Conservation (phyloP, 35 echinoderm and acorn worm species). For the Holothuria glaberrima region DNA sequence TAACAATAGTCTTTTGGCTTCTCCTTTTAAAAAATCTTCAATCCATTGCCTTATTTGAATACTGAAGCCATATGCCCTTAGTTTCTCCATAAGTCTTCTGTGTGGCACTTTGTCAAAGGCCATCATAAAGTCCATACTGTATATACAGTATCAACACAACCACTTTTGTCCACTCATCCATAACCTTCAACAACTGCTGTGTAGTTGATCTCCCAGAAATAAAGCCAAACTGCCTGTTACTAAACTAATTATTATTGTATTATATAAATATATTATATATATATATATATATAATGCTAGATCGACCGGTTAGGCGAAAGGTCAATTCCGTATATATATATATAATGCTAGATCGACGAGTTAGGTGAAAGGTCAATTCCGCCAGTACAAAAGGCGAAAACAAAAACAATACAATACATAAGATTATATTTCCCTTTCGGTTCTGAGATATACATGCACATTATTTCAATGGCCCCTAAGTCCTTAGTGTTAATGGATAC, state of each 20-base stretch:
- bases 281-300: too few species aligned
- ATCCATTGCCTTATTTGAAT: background rate
- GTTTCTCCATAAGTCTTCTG: constrained; percentile 24
- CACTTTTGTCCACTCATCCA: constrained; percentile 29
- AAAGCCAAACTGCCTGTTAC: constrained; percentile 48
- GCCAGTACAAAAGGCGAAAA: too few species aligned
- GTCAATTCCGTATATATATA: background rate
- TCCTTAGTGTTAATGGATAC: too few species aligned
- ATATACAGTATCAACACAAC: constrained; percentile 11
- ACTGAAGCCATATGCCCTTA: constrained; percentile 9
- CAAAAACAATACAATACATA: too few species aligned
- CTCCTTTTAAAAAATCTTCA: constrained; percentile 21
- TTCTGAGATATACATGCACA: too few species aligned
- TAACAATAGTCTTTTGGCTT: constrained; percentile 2
- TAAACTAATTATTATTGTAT: constrained; percentile 39
- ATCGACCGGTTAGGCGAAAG: too few species aligned
- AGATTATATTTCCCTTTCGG: too few species aligned
- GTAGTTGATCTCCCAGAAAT: constrained; percentile 45
- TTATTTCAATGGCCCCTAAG: too few species aligned
- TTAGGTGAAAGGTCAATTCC: too few species aligned
- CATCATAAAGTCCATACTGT: constrained; percentile 14
- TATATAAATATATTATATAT: too few species aligned
- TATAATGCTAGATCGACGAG: background rate
- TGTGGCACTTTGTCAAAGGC: background rate
- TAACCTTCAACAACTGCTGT: constrained; percentile 9